Conservation (phyloP, 1,140 invertebrate genomes). For the Ctenoplectra terminalis region DNA sequence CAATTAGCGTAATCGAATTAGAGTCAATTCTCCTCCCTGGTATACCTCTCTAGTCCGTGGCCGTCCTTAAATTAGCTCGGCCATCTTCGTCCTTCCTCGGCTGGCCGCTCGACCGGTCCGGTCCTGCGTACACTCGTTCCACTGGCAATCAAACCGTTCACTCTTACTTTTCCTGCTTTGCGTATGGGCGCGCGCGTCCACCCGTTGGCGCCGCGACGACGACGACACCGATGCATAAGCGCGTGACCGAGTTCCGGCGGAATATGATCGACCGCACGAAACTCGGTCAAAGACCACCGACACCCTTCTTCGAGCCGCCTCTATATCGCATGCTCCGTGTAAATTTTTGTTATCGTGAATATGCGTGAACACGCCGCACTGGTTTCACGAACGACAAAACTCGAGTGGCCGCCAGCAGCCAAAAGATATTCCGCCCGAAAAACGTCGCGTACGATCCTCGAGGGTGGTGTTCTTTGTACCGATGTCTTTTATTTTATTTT, state of each 20-base stretch:
- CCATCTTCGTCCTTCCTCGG: constrained; percentile 19
- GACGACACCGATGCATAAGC: constrained; percentile 65
- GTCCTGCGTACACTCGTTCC: constrained; percentile 36
- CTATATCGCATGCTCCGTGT: constrained; percentile 49
- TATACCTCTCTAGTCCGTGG: not conserved
- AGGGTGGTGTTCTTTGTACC: not conserved
- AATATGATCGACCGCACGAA: constrained; percentile 72
- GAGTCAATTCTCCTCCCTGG: not conserved
- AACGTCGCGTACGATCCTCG: not conserved
- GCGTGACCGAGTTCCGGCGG: constrained; percentile 69
- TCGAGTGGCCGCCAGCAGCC: constrained; percentile 8
- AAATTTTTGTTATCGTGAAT: constrained; percentile 51
- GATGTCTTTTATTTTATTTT: not conserved
- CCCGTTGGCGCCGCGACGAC: constrained; percentile 53
- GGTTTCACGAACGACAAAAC: constrained; percentile 9
- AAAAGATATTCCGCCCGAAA: constrained; percentile 10
- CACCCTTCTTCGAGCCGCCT: constrained; percentile 57
- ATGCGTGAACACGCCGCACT: constrained; percentile 45
- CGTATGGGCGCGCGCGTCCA: constrained; percentile 41
- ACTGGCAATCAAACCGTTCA: constrained; percentile 57
- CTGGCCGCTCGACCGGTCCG: not conserved
- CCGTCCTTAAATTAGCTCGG: constrained; percentile 25
- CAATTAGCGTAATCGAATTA: constrained; percentile 32
- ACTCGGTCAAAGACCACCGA: constrained; percentile 72
- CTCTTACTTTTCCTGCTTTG: constrained; percentile 60